Conservation (phyloP, 2,888 invertebrate genomes). For the Odontocolon sp. region DNA sequence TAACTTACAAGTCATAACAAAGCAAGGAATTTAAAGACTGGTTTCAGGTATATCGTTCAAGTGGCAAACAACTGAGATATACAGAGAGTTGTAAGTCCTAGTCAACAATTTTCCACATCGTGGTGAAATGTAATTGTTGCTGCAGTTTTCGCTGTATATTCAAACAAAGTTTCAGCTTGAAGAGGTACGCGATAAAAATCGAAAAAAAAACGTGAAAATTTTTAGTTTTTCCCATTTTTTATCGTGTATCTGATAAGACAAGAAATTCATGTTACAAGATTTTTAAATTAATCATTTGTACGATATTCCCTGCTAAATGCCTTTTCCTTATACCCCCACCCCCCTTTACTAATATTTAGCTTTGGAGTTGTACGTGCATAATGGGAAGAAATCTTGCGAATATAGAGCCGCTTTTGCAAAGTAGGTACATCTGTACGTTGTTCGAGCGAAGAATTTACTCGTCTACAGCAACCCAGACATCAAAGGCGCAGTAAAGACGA, state of each 20-base stretch:
- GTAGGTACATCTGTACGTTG: constrained; percentile 8
- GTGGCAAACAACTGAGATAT: not conserved
- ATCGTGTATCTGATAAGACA: too few relatives aligned
- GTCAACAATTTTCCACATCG: not conserved
- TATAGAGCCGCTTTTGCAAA: not conserved
- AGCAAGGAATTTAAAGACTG: constrained; percentile 7
- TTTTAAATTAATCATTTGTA: not conserved
- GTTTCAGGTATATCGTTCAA: not conserved
- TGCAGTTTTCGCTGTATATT: too few relatives aligned
- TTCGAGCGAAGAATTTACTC: constrained; percentile 47
- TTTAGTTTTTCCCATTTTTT: too few relatives aligned
- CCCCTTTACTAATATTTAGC: not conserved
- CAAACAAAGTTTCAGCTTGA: not conserved
- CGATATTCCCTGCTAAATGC: not conserved
- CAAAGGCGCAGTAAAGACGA: constrained; percentile 25
- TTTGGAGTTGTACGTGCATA: not conserved
- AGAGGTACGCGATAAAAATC: too few relatives aligned
- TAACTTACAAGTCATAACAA: too few relatives aligned
- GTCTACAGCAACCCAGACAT: constrained; percentile 45
- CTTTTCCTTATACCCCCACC: not conserved
- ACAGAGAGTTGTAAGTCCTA: not conserved
- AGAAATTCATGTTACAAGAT: too few relatives aligned
- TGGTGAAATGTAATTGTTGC: not conserved
- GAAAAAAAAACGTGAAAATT: too few relatives aligned
- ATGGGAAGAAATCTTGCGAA: constrained; percentile 1